Percentiles rank a stretch among this genome's conserved stretches.
These are phyloP conservation scores for Hemicordylus capensis DNA, from an alignment of 2,113 vertebrate genomes.

Conservation along the genomic window DNA sequence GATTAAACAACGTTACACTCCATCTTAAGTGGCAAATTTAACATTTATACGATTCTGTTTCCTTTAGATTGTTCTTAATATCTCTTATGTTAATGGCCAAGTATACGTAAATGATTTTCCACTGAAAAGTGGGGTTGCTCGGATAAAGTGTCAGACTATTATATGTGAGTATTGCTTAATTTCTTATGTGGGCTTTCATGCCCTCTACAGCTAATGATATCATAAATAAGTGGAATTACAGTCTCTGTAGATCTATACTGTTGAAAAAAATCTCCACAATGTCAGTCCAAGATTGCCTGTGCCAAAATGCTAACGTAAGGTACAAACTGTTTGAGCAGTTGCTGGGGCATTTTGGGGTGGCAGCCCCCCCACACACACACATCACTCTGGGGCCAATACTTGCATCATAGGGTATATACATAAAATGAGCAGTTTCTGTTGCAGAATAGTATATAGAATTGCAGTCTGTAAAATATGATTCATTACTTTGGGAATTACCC, in stretches of 20 bases:
- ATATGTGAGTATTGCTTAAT: constrained; percentile 83
- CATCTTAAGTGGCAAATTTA: constrained; percentile 33
- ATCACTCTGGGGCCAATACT: no score
- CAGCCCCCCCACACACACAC: no score
- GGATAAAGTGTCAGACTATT: constrained; percentile 85
- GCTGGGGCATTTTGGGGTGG: no score
- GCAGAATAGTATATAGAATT: no score
- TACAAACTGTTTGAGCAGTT: no score
- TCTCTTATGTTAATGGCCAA: constrained; percentile 80
- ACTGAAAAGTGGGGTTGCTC: constrained; percentile 86
- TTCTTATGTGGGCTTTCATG: constrained; percentile 5
- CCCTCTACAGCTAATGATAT: constrained; percentile 12
- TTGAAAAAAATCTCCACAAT: constrained; percentile 9
- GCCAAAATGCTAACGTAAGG: no score
- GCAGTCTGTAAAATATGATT: no score
- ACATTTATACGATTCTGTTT: constrained; percentile 53
- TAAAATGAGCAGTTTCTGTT: no score
- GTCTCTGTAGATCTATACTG: background rate
- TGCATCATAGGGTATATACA: no score
- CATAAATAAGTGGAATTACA: rapidly evolving
- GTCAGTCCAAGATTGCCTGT: no score
- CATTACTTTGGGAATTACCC: no score
- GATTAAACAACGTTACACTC: background rate
- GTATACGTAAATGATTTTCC: constrained; percentile 89
- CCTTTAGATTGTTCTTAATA: constrained; percentile 81